phyloP scores from a whole-genome alignment of 92 coral and sea anemone species.

The Paragorgia papillata region DNA sequence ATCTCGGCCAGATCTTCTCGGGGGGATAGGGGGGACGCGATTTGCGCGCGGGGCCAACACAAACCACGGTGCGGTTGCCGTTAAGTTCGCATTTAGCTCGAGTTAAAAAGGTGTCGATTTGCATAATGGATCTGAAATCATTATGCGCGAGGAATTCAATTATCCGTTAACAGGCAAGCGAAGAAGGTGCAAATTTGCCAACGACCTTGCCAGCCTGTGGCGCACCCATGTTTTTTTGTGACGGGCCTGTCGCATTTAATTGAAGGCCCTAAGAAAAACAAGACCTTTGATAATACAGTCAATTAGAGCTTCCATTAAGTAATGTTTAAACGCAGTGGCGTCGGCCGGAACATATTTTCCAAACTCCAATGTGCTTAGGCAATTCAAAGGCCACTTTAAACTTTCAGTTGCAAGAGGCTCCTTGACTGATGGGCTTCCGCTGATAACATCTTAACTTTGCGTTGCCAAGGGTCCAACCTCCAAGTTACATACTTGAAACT shows the following conservation, averaged over 20 bases:
- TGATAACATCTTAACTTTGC: slow-evolving; percentile 12
- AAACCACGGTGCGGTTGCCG: neutral
- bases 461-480: slow-evolving; percentile 16
- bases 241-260: neutral
- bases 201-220: neutral
- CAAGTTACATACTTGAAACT: slow-evolving; percentile 32
- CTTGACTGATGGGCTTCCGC: slow-evolving; percentile 10
- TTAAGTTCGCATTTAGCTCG: slow-evolving; percentile 58
- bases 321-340: slow-evolving; percentile 8
- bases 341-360: neutral
- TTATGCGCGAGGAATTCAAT: slow-evolving; percentile 97
- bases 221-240: slow-evolving; percentile 7
- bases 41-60: neutral
- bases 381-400: slow-evolving; percentile 30
- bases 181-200: neutral
- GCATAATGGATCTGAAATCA: slow-evolving; percentile 93
- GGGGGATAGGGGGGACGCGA: neutral
- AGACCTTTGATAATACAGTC: slow-evolving; percentile 27
- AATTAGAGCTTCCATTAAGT: slow-evolving; percentile 16
- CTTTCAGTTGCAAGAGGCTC: slow-evolving; percentile 14
- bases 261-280: slow-evolving; percentile 30
- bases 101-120: slow-evolving; percentile 95
- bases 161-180: slow-evolving; percentile 60
- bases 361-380: slow-evolving; percentile 6
- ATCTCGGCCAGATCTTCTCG: no score